phyloP scores from a whole-genome alignment of 2,888 invertebrate genomes.

The Dione vanillae region DNA sequence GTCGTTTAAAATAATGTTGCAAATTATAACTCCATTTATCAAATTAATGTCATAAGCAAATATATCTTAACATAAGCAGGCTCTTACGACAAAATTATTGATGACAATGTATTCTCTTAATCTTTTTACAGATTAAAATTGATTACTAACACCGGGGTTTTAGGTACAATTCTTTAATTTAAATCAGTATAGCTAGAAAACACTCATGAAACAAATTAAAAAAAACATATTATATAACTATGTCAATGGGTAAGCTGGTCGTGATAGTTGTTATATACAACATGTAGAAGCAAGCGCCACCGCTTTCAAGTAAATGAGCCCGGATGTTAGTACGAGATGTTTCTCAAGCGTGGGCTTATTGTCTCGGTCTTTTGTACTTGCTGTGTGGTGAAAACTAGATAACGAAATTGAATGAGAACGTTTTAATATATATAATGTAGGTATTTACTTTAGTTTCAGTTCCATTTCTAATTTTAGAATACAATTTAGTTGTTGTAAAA shows the following conservation, averaged over 20 bases:
- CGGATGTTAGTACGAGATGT: constrained; percentile 27
- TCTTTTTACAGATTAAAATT: no score
- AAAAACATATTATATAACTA: background rate
- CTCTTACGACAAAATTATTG: no score
- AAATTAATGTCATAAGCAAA: no score
- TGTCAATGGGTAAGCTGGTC: constrained; percentile 18
- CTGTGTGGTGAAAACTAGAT: constrained; percentile 23
- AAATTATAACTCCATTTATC: no score
- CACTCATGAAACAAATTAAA: background rate
- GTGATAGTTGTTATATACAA: background rate
- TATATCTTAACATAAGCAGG: no score
- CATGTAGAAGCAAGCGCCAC: constrained; percentile 15
- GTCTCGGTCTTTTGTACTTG: constrained; percentile 24
- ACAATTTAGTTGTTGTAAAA: background rate
- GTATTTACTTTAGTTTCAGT: background rate
- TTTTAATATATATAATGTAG: constrained; percentile 2
- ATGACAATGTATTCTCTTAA: no score
- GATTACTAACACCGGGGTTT: no score
- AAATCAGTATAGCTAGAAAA: background rate
- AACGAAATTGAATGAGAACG: constrained; percentile 15
- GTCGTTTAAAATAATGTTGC: no score
- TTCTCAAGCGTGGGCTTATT: constrained; percentile 27
- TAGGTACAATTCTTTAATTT: background rate
- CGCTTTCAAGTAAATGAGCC: constrained; percentile 27
- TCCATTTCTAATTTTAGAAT: background rate